These are phyloP conservation scores for Odiellus spinosus DNA, from an alignment of 2,888 invertebrate genomes.

Conservation along the genomic window DNA sequence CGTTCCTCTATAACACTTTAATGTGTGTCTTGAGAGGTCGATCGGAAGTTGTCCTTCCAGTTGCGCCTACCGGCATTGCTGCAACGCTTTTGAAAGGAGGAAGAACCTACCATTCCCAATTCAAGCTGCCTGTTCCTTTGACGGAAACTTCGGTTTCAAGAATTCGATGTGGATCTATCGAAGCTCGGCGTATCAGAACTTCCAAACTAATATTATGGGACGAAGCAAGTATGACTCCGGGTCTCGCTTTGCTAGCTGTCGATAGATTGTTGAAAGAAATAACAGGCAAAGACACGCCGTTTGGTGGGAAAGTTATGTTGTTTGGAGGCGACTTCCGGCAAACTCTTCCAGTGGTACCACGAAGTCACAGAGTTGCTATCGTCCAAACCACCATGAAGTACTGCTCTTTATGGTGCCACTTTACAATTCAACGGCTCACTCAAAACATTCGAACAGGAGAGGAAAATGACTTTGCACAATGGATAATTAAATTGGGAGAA, in stretches of 20 bases:
- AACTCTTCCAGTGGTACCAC: slow-evolving; percentile 17
- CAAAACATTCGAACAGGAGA: too few species aligned
- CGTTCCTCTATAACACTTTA: background rate
- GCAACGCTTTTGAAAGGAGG: background rate
- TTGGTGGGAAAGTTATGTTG: slow-evolving; percentile 18
- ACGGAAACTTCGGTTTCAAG: background rate
- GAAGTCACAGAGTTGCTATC: too few species aligned
- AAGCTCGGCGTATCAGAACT: background rate
- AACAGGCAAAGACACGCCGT: slow-evolving; percentile 2
- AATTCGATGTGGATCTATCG: background rate
- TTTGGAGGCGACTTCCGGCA: slow-evolving; percentile 21
- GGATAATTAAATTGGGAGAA: background rate
- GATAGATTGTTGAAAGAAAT: slow-evolving; percentile 7
- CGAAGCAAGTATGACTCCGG: slow-evolving; percentile 30
- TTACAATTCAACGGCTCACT: too few species aligned
- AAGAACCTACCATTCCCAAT: background rate
- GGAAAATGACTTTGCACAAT: background rate
- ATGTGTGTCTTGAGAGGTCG: background rate
- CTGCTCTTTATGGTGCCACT: too few species aligned
- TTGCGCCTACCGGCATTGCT: background rate
- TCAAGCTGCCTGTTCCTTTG: background rate
- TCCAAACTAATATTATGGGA: slow-evolving; percentile 28
- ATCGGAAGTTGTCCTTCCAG: background rate
- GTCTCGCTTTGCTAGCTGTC: slow-evolving; percentile 22
- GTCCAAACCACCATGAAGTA: too few species aligned